These are phyloP conservation scores for Carduelis carduelis DNA, from an alignment of 2,797 vertebrate genomes.

Conservation along the genomic window DNA sequence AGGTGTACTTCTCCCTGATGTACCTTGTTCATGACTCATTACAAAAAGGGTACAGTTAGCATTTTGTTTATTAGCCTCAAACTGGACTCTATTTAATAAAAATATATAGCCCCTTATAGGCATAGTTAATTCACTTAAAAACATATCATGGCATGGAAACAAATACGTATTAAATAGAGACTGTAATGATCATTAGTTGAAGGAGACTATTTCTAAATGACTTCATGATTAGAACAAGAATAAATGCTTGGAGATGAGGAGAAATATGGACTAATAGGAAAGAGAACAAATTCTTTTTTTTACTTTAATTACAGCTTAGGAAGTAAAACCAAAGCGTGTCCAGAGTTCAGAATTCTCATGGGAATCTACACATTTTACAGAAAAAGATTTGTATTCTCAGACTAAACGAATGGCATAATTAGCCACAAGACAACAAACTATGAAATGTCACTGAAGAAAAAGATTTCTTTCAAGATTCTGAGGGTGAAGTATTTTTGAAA, in stretches of 20 bases:
- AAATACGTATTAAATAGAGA: background rate
- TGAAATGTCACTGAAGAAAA: background rate
- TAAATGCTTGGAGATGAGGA: background rate
- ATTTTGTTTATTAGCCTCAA: background rate
- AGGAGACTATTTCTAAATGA: background rate
- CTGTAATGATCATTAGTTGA: background rate
- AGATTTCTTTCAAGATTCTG: background rate
- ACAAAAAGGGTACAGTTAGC: background rate
- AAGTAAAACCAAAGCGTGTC: background rate
- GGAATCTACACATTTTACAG: background rate
- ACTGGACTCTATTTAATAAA: background rate
- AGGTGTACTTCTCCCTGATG: background rate
- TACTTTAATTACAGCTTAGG: slow-evolving; percentile 8
- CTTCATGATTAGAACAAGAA: background rate
- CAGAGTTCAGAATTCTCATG: background rate
- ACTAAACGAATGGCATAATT: background rate
- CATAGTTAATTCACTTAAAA: slow-evolving; percentile 2
- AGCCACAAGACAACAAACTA: background rate
- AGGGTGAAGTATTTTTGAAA: background rate
- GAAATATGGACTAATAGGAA: background rate
- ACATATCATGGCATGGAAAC: background rate
- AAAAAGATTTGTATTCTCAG: background rate
- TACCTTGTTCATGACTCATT: background rate
- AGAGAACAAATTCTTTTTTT: background rate
- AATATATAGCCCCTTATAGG: background rate